Base-by-base conservation (phyloP, 2,113 vertebrate species). In the Aleadryas rufinucha region DNA sequence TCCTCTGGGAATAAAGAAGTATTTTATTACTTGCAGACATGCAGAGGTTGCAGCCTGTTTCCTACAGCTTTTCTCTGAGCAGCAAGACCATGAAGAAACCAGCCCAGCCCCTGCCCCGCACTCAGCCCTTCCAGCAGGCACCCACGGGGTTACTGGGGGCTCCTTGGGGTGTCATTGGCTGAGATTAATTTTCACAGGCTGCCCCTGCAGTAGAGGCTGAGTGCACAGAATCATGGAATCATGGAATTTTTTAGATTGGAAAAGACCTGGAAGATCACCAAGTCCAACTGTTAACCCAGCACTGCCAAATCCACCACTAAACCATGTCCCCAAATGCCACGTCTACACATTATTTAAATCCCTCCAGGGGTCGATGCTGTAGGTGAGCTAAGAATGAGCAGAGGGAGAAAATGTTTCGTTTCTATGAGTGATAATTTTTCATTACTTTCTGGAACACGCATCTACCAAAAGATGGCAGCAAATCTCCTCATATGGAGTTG, bases 391-490 rank as follows among this genome's bases (percentile, higher is more conserved):
- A 68, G 45, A 44, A 41, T 0, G 1, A 39, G 33, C 37, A 30
- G 53, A 41, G 27, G 45, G 24, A 57, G 57, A 28, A 31, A 63
- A 18, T 7, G 12, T 27, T 76, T 26, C 0, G 2, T 19, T 26
- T 15, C 31, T 24, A 20, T 6, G 17, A 44, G 30, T 52, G 23
- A n/a, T 7, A 7, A 19, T 37, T 49, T 72, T 64, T 71, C 22
- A 1, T 27, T 41, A 3, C 47, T 80, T 54, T 53, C 42, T 72
- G 42, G 53, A 81, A 76, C 24, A 14, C 1, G 1, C 28, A 63
- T 49, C 66, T 89, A 56, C 96, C 97, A 96, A 96, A 61, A 97
- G 97, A 89, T 97, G 97, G 97, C 96, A 97, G 97, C 96, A 97
- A 42, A 93, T 69, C 77, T 79, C 93, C 76, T 89, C 8, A 0